phyloP scores from a whole-genome alignment of 2,113 vertebrate genomes.

The Seriola quinqueradiata region DNA sequence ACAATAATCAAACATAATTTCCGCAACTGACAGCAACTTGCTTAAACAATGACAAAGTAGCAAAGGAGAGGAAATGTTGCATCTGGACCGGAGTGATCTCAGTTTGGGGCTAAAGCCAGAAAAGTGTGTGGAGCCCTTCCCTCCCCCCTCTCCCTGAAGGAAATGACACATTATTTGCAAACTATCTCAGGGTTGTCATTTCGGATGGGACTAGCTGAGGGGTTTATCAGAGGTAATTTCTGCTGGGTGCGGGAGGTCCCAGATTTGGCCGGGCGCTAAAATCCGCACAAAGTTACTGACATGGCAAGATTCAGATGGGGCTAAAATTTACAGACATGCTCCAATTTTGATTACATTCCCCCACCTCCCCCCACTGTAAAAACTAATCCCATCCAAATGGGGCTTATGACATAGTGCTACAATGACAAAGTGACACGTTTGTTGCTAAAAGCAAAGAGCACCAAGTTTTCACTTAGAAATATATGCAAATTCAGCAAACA shows the following conservation, averaged over 20 bases:
- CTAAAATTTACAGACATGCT: constrained; percentile 45
- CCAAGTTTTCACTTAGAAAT: constrained; percentile 26
- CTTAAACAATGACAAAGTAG: constrained; percentile 47
- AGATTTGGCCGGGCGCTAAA: constrained; percentile 23
- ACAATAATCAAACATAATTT: constrained; percentile 59
- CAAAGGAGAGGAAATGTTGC: constrained; percentile 16
- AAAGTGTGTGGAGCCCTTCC: neutral
- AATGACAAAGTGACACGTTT: constrained; percentile 25
- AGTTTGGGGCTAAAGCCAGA: constrained; percentile 22
- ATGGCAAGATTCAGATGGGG: constrained; percentile 39
- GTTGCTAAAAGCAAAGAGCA: constrained; percentile 27
- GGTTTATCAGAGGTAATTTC: constrained; percentile 48
- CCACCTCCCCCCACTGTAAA: neutral
- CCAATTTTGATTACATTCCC: constrained; percentile 31
- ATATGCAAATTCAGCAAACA: constrained; percentile 42
- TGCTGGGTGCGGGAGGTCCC: constrained; percentile 23
- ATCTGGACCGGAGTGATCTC: constrained; percentile 51
- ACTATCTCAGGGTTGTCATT: constrained; percentile 54
- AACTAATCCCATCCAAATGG: constrained; percentile 39
- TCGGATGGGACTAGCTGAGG: constrained; percentile 24
- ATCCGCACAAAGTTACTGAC: constrained; percentile 51
- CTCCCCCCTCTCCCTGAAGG: neutral
- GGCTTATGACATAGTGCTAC: constrained; percentile 34
- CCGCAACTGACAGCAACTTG: constrained; percentile 48
- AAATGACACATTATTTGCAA: constrained; percentile 56